Evolutionary conservation across 2,113 vertebrate species (phyloP).

Genomic region (Orthochromis indermauri): DNA sequence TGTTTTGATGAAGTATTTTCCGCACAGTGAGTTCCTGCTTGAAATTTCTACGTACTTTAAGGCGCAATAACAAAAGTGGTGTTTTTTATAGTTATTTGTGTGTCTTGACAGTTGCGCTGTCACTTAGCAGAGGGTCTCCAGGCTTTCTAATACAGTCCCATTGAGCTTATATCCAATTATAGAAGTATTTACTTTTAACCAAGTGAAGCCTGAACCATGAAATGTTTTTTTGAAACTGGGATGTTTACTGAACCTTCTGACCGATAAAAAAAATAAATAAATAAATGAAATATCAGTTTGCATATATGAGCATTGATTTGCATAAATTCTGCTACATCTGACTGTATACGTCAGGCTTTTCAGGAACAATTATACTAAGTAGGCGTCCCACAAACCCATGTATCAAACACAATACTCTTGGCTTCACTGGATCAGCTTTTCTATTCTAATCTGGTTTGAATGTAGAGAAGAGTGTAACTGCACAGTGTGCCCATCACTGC

Average conservation of each 20-base stretch:
- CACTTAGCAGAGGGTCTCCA: neutral
- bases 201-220: neutral
- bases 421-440: fast-evolving
- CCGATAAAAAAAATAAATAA: neutral
- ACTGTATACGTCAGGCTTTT: neutral
- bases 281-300: neutral
- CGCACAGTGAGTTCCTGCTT: neutral
- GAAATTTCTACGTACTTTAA: neutral
- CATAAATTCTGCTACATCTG: neutral
- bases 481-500: neutral
- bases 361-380: fast-evolving
- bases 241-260: neutral
- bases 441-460: neutral
- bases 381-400: fast-evolving
- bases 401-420: fast-evolving
- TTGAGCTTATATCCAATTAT: neutral
- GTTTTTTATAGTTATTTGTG: fast-evolving
- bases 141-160: neutral
- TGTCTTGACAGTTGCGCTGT: neutral
- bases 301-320: neutral
- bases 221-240: neutral
- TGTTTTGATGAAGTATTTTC: neutral
- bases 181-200: neutral
- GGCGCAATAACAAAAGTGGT: neutral
- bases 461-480: fast-evolving